Base-by-base conservation (phyloP, 2,113 vertebrate genomes). In the Girardinichthys multiradiatus region DNA sequence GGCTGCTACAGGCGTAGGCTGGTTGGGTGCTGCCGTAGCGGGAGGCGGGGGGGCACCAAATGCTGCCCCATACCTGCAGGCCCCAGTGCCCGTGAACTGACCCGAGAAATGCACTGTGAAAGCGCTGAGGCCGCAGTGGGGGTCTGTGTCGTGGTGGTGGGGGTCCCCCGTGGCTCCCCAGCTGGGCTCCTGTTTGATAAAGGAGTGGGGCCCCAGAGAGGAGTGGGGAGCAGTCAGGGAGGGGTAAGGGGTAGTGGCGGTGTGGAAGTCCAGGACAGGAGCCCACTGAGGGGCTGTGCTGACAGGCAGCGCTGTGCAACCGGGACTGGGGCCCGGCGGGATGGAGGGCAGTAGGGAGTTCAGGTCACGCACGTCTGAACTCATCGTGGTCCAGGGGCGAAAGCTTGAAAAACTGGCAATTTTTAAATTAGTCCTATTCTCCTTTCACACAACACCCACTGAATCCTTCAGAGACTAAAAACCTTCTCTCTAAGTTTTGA, bases 61-160 rank as follows among this genome's bases (percentile, higher is more conserved):
- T 3, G 97, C 94, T 17, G 97, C 92, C 12, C 96, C 97, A 78
- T 97, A 98, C 90, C 97, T 95, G 82, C 97, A 98, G 74, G 97
- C 97, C 10, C 97, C 97, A 0, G 97, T 98, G 70, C 97, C 97
- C 0, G 97, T 98, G 91, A 98, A 97, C 92, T 98, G 97, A 26
- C 97, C 97, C 0, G 97, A 99, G 94, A 99, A 98, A 90, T 99
- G 97, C 8, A 98, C 96, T 8, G 97, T 98, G 93, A 98, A 99
- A 86, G 97, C 97, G 85, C 97, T 99, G 72, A 99, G 91, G 82
- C 94, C 93, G 59, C 97, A 98, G 81, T 99, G 97, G 42, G 94
- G 92, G 90, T 98, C 97, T 0, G 88, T 9, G 45, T 98, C 97
- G 60, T 95, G 97, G 15, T 96, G 95, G 83, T 96, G 97, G 6